These are phyloP conservation scores for Sphenodon punctatus DNA, from an alignment of 2,797 vertebrate species.

Conservation along the genomic window DNA sequence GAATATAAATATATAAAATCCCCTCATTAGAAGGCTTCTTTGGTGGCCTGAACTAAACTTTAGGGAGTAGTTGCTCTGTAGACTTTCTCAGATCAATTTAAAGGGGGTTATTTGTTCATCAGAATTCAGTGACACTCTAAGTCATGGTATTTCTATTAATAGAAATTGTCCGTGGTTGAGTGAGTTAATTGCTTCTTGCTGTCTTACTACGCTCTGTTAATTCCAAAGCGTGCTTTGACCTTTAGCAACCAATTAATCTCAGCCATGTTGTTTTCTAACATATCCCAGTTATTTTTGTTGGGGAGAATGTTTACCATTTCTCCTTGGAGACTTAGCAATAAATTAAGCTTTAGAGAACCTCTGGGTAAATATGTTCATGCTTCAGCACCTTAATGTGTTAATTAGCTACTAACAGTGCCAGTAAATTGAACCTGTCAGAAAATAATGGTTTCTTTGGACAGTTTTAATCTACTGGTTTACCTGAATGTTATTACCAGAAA, in stretches of 20 bases:
- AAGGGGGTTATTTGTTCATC: conserved; percentile 59
- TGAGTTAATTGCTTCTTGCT: conserved; percentile 60
- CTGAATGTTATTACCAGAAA: conserved; percentile 44
- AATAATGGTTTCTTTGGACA: conserved; percentile 73
- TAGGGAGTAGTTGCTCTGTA: background rate
- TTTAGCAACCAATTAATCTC: conserved; percentile 57
- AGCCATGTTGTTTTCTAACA: conserved; percentile 47
- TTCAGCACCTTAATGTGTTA: conserved; percentile 83
- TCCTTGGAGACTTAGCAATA: conserved; percentile 71
- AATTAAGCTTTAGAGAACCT: conserved; percentile 80
- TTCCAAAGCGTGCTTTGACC: conserved; percentile 49
- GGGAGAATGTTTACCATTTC: conserved; percentile 70
- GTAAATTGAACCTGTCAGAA: conserved; percentile 78
- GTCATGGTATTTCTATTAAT: conserved; percentile 56
- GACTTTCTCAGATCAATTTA: conserved; percentile 46
- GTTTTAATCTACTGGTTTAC: conserved; percentile 47
- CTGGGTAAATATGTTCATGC: conserved; percentile 80
- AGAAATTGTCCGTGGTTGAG: conserved; percentile 61
- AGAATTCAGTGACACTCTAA: conserved; percentile 35
- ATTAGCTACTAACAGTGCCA: conserved; percentile 81
- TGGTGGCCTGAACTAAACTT: conserved; percentile 7
- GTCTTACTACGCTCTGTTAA: conserved; percentile 38
- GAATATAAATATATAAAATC: background rate
- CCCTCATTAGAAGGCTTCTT: conserved; percentile 15
- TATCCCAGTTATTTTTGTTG: conserved; percentile 65